Conservation (phyloP, 2,113 vertebrate genomes). For the Ahaetulla prasina region DNA sequence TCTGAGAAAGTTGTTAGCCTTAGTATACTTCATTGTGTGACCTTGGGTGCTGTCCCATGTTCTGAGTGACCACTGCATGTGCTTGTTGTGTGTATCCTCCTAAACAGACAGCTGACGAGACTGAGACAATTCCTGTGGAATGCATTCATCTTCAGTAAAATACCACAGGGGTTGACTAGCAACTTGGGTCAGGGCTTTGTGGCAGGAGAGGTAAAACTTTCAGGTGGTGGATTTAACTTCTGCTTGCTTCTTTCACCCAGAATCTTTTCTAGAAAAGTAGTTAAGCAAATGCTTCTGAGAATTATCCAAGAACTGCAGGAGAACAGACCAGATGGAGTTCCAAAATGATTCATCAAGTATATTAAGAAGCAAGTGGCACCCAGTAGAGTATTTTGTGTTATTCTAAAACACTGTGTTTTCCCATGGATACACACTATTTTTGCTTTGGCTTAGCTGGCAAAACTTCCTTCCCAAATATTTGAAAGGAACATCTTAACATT, state of each 20-base stretch:
- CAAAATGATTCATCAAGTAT: not conserved
- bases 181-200: not conserved
- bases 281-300: not conserved
- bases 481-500: not conserved
- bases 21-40: slow-evolving; percentile 51
- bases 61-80: slow-evolving; percentile 26
- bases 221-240: not conserved
- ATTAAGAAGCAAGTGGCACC: not conserved
- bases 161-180: not conserved
- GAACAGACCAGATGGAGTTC: not conserved
- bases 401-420: not conserved
- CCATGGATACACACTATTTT: not conserved
- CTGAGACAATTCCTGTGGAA: not conserved
- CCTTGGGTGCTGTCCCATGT: slow-evolving; percentile 34
- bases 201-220: not conserved
- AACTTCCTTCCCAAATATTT: not conserved
- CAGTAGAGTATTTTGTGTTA: not conserved
- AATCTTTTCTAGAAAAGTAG: not conserved
- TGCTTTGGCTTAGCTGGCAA: not conserved
- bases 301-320: accelerated
- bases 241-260: not conserved
- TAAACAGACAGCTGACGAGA: slow-evolving; percentile 37
- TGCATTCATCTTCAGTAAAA: not conserved
- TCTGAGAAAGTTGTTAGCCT: slow-evolving; percentile 60
- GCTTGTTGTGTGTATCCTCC: slow-evolving; percentile 13